Evolutionary conservation across 2,888 invertebrate species (phyloP).

Genomic region (Phengaris alcon): DNA sequence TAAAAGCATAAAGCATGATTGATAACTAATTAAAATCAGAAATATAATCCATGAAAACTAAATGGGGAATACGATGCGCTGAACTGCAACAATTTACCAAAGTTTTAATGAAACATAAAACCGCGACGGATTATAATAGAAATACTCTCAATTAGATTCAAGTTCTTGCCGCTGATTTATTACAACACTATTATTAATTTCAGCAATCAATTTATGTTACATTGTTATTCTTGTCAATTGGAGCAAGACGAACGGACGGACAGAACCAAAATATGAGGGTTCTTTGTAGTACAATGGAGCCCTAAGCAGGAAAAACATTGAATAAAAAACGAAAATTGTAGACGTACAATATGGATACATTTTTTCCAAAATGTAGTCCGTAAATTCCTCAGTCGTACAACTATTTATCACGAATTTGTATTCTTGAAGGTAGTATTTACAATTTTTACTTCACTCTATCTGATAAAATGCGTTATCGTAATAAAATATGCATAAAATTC

Average conservation of each 20-base stretch:
- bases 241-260: too few relatives aligned
- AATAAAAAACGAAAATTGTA: too few relatives aligned
- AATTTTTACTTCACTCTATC: conserved; percentile 4
- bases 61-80: not conserved
- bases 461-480: not conserved
- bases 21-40: not conserved
- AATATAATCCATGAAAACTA: not conserved
- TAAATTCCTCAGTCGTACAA: not conserved
- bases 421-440: not conserved
- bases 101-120: conserved; percentile 13
- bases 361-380: not conserved
- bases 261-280: too few relatives aligned
- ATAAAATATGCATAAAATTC: conserved; percentile 25
- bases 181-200: not conserved
- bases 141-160: conserved; percentile 4
- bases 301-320: too few relatives aligned
- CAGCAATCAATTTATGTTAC: not conserved
- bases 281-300: too few relatives aligned
- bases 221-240: not conserved
- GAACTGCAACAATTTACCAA: conserved; percentile 4
- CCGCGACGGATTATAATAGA: conserved; percentile 4
- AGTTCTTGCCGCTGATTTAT: not conserved
- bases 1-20: not conserved
- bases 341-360: too few relatives aligned
- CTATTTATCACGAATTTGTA: not conserved